Conservation (phyloP, 2,888 invertebrate species). For the Spisula solida region DNA sequence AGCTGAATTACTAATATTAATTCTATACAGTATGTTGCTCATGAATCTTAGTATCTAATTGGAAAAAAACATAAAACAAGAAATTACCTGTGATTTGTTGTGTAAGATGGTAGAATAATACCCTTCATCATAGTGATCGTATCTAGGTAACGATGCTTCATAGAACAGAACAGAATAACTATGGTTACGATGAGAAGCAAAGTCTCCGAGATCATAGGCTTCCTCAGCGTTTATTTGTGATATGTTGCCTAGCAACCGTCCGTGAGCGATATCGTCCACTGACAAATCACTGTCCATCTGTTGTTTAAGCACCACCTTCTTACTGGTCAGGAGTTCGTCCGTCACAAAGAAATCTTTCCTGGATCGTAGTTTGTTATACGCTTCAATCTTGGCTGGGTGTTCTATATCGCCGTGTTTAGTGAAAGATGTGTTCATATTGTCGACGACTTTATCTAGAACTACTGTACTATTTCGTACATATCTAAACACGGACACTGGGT, state of each 20-base stretch:
- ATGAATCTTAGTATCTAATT: too few species aligned
- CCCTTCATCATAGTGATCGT: not conserved
- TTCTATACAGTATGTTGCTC: too few species aligned
- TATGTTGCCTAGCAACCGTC: not conserved
- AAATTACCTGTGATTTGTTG: slow-evolving; percentile 36
- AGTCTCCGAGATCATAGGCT: slow-evolving; percentile 9
- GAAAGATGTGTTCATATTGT: slow-evolving; percentile 24
- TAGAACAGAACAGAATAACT: slow-evolving; percentile 32
- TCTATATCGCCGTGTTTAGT: slow-evolving; percentile 18
- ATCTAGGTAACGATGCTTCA: slow-evolving; percentile 26
- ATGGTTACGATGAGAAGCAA: slow-evolving; percentile 8
- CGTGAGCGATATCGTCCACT: not conserved
- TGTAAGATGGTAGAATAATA: not conserved
- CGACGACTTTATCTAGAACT: slow-evolving; percentile 19
- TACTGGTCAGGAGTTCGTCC: not conserved
- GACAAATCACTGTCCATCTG: not conserved
- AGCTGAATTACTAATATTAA: too few species aligned
- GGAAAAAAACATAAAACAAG: too few species aligned
- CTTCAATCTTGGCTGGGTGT: not conserved
- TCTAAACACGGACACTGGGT: slow-evolving; percentile 25
- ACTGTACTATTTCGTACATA: slow-evolving; percentile 49
- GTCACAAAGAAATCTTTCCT: not conserved
- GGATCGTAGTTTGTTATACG: not conserved
- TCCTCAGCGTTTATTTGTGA: slow-evolving; percentile 1
- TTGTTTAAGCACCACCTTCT: not conserved